A percentile compares a stretch with the other conserved stretches of the same genome.
These are phyloP conservation scores for Apamea anceps DNA, from an alignment of 2,888 invertebrate genomes.

Conservation along the genomic window DNA sequence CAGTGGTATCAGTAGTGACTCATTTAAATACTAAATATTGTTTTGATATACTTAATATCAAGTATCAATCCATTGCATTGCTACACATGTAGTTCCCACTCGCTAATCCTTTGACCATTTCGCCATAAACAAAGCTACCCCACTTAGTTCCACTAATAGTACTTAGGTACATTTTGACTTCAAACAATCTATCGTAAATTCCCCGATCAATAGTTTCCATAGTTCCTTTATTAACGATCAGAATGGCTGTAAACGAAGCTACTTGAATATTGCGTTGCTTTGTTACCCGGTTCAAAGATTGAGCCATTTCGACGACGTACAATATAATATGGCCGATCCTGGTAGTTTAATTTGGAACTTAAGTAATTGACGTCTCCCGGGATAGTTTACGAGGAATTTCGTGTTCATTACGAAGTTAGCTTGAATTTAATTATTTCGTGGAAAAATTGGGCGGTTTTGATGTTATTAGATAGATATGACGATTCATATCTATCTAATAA, in stretches of 20 bases:
- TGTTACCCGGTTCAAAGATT: conserved; percentile 64
- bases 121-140: background rate
- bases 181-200: conserved; percentile 48
- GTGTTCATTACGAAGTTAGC: conserved; percentile 57
- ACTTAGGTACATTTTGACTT: conserved; percentile 33
- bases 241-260: conserved; percentile 52
- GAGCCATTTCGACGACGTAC: conserved; percentile 65
- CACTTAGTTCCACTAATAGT: background rate
- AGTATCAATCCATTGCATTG: background rate
- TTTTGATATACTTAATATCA: background rate
- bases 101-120: background rate
- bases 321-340: conserved; percentile 70
- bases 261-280: conserved; percentile 54
- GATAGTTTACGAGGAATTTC: conserved; percentile 71
- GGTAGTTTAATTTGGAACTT: conserved; percentile 72
- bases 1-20: no score
- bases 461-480: background rate
- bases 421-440: conserved; percentile 44
- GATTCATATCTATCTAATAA: no score
- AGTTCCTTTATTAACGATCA: conserved; percentile 60
- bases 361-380: conserved; percentile 70
- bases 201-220: conserved; percentile 53
- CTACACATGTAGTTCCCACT: background rate
- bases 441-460: conserved; percentile 27
- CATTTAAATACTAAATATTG: no score